A percentile compares a stretch with the other conserved stretches of the same genome.
Conservation (phyloP, 1,140 invertebrate species). For the Diprion similis region DNA sequence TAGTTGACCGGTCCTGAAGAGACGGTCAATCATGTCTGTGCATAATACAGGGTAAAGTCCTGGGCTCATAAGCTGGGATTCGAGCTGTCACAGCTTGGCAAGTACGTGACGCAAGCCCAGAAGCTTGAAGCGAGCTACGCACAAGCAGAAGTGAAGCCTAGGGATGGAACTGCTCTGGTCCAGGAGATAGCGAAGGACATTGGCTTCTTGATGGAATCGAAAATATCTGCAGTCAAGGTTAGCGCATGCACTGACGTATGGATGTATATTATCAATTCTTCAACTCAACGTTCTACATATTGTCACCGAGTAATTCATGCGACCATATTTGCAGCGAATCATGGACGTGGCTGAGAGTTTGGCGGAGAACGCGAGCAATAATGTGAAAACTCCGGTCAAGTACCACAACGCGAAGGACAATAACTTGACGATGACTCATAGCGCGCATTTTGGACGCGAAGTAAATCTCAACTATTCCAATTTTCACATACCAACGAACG, state of each 20-base stretch:
- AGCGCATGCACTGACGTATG: constrained; percentile 24
- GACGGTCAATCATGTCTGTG: not conserved
- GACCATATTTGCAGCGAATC: constrained; percentile 65
- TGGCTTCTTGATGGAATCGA: constrained; percentile 82
- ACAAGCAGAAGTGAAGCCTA: constrained; percentile 70
- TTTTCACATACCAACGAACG: constrained; percentile 95
- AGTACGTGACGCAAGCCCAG: constrained; percentile 75
- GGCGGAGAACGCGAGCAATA: constrained; percentile 67
- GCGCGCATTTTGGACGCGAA: constrained; percentile 79
- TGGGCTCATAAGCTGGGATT: constrained; percentile 77
- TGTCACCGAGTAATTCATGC: not conserved
- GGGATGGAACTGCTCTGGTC: constrained; percentile 75
- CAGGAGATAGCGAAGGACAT: constrained; percentile 80
- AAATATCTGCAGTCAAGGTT: constrained; percentile 83
- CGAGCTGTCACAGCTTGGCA: constrained; percentile 74
- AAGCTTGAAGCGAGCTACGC: constrained; percentile 80
- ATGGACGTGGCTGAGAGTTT: constrained; percentile 82
- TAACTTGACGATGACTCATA: constrained; percentile 67
- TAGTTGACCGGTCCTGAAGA: too few species aligned
- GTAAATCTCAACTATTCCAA: constrained; percentile 88
- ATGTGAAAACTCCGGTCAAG: constrained; percentile 69
- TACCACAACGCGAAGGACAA: constrained; percentile 79
- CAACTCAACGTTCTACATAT: not conserved
- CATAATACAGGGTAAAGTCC: constrained; percentile 66
- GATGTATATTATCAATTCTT: not conserved